Evolutionary conservation across 2,888 invertebrate species (phyloP), one percentile per base, ranked within the genome.

Genomic region (Mongoloraphidia duomilia): DNA sequence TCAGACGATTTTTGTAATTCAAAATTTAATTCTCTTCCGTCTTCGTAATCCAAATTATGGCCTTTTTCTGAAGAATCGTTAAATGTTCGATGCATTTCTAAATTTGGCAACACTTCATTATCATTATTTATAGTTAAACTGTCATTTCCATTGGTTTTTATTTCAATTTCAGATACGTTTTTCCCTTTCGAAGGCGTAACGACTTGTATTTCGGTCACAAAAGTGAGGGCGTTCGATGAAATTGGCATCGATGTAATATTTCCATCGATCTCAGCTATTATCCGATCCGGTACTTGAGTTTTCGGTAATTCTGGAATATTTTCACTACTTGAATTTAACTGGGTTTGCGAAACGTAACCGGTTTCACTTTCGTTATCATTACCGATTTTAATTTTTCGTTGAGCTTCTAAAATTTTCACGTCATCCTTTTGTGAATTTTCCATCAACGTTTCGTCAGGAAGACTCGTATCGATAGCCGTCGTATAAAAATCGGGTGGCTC

Each of bases 151-250:
- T 62, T 65, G 52, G 61, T 64, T 51, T 63, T 63, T 0, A 66
- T 60, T 55, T 65, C 65, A 50, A 63, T 63, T 53, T 66, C 66
- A 49, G 66, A 64, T 37, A 64, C 63, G 50, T 59, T 58, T 49
- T 66, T 65, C 47, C 63, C 53, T 36, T 54, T 60, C 49, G 68
- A 67, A 6, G 76, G 74, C 12, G 77, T 75, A 2, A 76, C 66
- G 0, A 84, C 83, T 65, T 83, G 80, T 50, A 84, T 84, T 67
- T 84, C 84, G 39, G 83, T 84, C 35, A 84, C 74, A 59, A 73
- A 63, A 36, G 66, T 66, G 10, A 68, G 66, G 0, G 65, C 61
- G 13, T 62, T 60, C 5, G 58, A 57, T 35, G 60, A 56, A 52
- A 42, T 58, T 50, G 53, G 58, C 54, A 34, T 53, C 9, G 57